Evolutionary conservation across 2,888 invertebrate species (phyloP).

Genomic region (Caenorhabditis angaria): DNA sequence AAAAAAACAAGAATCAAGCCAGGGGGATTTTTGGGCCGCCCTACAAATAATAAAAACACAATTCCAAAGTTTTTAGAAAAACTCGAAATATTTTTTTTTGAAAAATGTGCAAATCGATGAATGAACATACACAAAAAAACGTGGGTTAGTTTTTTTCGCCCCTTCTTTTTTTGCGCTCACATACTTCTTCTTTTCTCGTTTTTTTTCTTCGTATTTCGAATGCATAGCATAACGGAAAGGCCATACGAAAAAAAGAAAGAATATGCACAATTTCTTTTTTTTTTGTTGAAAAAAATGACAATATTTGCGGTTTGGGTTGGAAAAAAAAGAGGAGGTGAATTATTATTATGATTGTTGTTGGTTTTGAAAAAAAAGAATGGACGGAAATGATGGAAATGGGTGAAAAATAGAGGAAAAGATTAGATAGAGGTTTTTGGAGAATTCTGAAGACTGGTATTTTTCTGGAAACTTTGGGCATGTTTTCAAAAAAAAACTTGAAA

Average conservation of each 20-base stretch:
- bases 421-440: slow-evolving; percentile 10
- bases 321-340: slow-evolving; percentile 8
- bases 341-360: no score
- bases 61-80: neutral
- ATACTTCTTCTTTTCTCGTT: slow-evolving; percentile 16
- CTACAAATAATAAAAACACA: no score
- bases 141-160: slow-evolving; percentile 32
- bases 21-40: no score
- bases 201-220: slow-evolving; percentile 1
- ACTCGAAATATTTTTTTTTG: neutral
- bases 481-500: neutral
- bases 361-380: neutral
- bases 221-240: slow-evolving; percentile 2
- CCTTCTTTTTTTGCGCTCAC: slow-evolving; percentile 24
- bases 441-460: neutral
- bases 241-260: slow-evolving; percentile 1
- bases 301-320: neutral
- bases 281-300: neutral
- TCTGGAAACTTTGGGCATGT: no score
- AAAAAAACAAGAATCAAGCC: no score
- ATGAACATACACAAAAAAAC: slow-evolving; percentile 24
- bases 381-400: neutral
- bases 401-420: slow-evolving; percentile 13
- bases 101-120: slow-evolving; percentile 9
- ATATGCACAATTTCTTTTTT: neutral